Conservation (phyloP, 1,140 invertebrate species). For the Xylocopa sonorina region DNA sequence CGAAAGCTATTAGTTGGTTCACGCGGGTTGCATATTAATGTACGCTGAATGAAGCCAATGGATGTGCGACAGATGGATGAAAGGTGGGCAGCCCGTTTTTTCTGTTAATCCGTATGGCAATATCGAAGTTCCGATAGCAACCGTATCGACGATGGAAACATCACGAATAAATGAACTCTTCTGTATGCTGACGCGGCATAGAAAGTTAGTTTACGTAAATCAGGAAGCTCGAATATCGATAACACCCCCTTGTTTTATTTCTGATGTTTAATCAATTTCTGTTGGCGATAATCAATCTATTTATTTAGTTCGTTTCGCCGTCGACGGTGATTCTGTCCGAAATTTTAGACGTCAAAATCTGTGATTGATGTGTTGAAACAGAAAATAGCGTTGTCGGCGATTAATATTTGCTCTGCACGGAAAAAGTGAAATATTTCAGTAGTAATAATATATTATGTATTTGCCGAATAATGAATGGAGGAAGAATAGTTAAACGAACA, state of each 20-base stretch:
- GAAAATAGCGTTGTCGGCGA: too few relatives aligned
- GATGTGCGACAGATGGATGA: not conserved
- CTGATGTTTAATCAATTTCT: conserved; percentile 9
- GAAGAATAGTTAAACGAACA: too few relatives aligned
- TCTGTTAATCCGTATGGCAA: conserved; percentile 4
- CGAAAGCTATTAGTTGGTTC: conserved; percentile 19
- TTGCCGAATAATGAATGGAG: too few relatives aligned
- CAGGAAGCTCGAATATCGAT: not conserved
- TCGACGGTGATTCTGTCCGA: not conserved
- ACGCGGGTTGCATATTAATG: not conserved
- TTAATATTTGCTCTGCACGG: too few relatives aligned
- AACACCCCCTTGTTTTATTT: too few relatives aligned
- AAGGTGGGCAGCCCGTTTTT: not conserved
- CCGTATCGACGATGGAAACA: not conserved
- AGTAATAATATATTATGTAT: too few relatives aligned
- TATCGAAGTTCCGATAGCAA: not conserved
- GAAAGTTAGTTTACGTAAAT: not conserved
- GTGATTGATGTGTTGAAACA: too few relatives aligned
- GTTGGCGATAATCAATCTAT: not conserved
- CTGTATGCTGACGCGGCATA: conserved; percentile 1
- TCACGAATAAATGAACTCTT: conserved; percentile 7
- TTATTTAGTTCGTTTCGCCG: not conserved
- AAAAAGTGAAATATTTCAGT: too few relatives aligned
- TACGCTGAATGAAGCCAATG: not conserved
- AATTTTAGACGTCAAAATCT: not conserved